Evolutionary conservation across 1,140 invertebrate genomes (phyloP).

Genomic region (Centruroides vittatus): DNA sequence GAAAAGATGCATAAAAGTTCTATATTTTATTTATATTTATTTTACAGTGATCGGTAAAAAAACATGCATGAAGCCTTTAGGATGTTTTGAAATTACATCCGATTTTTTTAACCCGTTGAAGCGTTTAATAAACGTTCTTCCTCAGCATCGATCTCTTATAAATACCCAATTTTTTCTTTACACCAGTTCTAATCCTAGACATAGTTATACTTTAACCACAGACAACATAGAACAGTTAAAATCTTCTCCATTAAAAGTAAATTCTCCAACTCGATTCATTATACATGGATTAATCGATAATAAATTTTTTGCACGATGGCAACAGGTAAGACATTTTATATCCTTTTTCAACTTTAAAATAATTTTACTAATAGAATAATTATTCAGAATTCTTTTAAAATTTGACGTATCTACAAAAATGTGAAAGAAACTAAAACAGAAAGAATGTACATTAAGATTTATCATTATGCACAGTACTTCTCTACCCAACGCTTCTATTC

Average conservation of each 20-base stretch:
- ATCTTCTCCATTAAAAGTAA: conserved; percentile 10
- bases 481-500: too few species aligned
- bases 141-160: conserved; percentile 57
- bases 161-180: conserved; percentile 65
- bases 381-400: too few species aligned
- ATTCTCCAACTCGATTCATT: conserved; percentile 6
- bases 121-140: conserved; percentile 63
- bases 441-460: too few species aligned
- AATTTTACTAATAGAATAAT: too few species aligned
- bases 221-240: conserved; percentile 4
- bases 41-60: too few species aligned
- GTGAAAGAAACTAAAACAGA: too few species aligned
- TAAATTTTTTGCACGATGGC: conserved; percentile 45
- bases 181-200: conserved; percentile 21
- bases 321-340: conserved; percentile 18
- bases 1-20: too few species aligned
- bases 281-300: conserved; percentile 56
- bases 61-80: background rate
- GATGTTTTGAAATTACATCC: conserved; percentile 34
- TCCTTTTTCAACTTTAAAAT: too few species aligned
- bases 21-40: too few species aligned
- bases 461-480: too few species aligned
- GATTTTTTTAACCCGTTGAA: conserved; percentile 71
- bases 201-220: conserved; percentile 2
- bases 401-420: too few species aligned